A percentile compares a stretch with the other conserved stretches of the same genome.
These are phyloP conservation scores for Polylopha cassiicola DNA, from an alignment of 2,888 invertebrate genomes.

Conservation along the genomic window DNA sequence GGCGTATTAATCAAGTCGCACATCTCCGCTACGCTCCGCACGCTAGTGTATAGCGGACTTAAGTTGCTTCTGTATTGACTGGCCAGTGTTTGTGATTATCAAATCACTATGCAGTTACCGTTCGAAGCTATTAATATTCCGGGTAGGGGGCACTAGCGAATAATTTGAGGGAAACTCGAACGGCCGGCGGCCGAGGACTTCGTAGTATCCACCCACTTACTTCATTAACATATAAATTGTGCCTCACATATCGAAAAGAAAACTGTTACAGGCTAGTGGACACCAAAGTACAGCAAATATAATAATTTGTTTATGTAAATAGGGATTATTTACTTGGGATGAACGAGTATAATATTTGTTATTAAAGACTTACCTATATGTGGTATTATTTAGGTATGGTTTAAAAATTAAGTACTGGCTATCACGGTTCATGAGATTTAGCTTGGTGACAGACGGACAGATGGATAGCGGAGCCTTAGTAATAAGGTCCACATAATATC, in stretches of 20 bases:
- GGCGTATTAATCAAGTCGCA: too few species aligned
- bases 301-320: slow-evolving; percentile 6
- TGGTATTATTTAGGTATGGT: too few species aligned
- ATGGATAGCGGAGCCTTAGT: too few species aligned
- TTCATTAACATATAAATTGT: slow-evolving; percentile 47
- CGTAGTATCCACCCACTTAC: slow-evolving; percentile 27
- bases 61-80: slow-evolving; percentile 25
- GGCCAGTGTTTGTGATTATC: slow-evolving; percentile 40
- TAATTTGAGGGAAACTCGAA: slow-evolving; percentile 47
- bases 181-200: slow-evolving; percentile 30
- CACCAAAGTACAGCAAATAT: slow-evolving; percentile 10
- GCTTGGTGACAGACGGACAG: too few species aligned
- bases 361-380: too few species aligned
- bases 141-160: slow-evolving; percentile 40
- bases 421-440: too few species aligned
- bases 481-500: too few species aligned
- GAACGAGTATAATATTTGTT: too few species aligned
- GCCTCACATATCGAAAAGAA: slow-evolving; percentile 32
- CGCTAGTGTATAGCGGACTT: not conserved
- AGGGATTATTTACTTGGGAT: too few species aligned
- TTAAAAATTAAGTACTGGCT: too few species aligned
- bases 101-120: slow-evolving; percentile 44
- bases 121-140: slow-evolving; percentile 47
- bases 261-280: slow-evolving; percentile 20
- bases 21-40: too few species aligned